Evolutionary conservation across 2,888 invertebrate species (phyloP).

Genomic region (Barypeithes pellucidus): DNA sequence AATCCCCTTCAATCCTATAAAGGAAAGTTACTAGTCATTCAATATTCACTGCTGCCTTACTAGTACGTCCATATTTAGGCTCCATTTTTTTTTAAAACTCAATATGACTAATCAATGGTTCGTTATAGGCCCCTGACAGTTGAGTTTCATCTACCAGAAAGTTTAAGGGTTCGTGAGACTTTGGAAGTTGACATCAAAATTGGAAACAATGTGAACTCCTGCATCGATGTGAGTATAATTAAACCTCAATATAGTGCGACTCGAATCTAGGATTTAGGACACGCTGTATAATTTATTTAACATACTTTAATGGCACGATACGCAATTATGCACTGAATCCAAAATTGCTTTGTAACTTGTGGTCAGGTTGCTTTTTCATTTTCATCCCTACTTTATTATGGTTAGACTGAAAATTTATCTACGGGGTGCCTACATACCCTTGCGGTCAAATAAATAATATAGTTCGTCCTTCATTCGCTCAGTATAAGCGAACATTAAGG

Average conservation of each 20-base stretch:
- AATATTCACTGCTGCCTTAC: no score
- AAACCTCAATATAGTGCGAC: no score
- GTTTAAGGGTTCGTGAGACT: constrained; percentile 77
- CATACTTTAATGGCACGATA: no score
- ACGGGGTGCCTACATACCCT: not conserved
- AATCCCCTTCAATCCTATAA: no score
- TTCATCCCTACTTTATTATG: not conserved
- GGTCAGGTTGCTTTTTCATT: not conserved
- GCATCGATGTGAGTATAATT: constrained; percentile 77
- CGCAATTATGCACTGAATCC: no score
- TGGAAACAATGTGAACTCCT: constrained; percentile 79
- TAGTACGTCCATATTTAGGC: no score
- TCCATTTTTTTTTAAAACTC: no score
- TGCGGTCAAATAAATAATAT: constrained; percentile 12
- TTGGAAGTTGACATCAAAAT: constrained; percentile 81
- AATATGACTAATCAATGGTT: no score
- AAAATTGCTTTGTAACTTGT: no score
- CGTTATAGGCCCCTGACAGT: constrained; percentile 76
- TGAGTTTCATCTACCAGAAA: constrained; percentile 76
- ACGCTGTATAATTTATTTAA: no score
- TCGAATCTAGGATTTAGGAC: no score
- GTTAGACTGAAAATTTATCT: constrained; percentile 1
- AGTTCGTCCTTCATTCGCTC: not conserved
- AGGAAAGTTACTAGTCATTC: no score
- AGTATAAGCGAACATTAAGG: not conserved